These are phyloP conservation scores for Actinemys pallida DNA, from an alignment of 2,113 vertebrate genomes.

Conservation along the genomic window DNA sequence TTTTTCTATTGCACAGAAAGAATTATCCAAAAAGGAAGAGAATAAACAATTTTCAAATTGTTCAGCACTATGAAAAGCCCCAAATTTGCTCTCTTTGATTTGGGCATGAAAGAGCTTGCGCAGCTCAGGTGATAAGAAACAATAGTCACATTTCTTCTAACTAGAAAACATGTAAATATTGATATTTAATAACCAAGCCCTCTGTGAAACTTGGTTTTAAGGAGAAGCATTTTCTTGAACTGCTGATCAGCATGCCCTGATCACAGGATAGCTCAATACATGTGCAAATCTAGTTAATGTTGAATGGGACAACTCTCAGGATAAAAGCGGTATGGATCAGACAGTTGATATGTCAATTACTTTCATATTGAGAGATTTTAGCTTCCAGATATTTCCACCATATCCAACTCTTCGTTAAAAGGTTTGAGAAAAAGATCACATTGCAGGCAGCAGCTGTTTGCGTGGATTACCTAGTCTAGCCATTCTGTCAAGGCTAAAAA, in stretches of 20 bases:
- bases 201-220: constrained; percentile 45
- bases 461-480: constrained; percentile 86
- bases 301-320: constrained; percentile 45
- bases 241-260: constrained; percentile 18
- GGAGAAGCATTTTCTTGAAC: constrained; percentile 25
- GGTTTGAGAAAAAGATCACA: constrained; percentile 79
- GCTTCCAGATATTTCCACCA: constrained; percentile 75
- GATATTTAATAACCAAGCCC: constrained; percentile 36
- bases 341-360: constrained; percentile 67
- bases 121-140: background rate
- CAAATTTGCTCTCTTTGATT: background rate
- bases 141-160: constrained; percentile 16
- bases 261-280: constrained; percentile 32
- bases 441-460: constrained; percentile 85
- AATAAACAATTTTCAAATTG: background rate
- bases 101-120: constrained; percentile 3
- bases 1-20: background rate
- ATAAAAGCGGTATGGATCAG: constrained; percentile 63
- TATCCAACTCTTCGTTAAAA: constrained; percentile 76
- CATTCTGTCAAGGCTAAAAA: constrained; percentile 82
- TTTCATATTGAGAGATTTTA: constrained; percentile 74
- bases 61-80: background rate
- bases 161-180: background rate
- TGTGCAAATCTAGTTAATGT: constrained; percentile 30
- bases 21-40: background rate